These are phyloP conservation scores for Cyclargus thomasi DNA, from an alignment of 1,140 invertebrate genomes.

Conservation along the genomic window DNA sequence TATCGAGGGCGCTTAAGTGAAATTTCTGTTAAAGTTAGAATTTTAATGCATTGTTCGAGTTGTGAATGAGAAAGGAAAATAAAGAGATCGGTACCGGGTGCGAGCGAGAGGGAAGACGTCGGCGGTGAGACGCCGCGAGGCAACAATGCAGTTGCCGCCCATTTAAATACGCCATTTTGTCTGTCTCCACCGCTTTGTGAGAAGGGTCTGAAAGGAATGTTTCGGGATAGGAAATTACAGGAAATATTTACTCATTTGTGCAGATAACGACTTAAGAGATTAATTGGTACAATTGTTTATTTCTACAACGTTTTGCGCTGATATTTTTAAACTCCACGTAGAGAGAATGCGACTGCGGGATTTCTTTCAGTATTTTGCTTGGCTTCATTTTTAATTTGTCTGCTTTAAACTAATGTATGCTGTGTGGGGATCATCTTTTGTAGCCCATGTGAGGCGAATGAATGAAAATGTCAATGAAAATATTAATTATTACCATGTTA, in stretches of 20 bases:
- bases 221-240: conserved; percentile 65
- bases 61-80: conserved; percentile 53
- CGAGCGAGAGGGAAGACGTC: conserved; percentile 46
- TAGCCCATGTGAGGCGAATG: no score
- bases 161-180: conserved; percentile 75
- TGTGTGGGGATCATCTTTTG: no score
- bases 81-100: conserved; percentile 50
- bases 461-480: no score
- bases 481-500: no score
- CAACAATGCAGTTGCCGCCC: conserved; percentile 69
- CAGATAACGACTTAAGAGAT: conserved; percentile 28
- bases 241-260: conserved; percentile 59
- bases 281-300: conserved; percentile 9
- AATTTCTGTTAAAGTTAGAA: conserved; percentile 26
- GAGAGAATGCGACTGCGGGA: neutral
- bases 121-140: conserved; percentile 46
- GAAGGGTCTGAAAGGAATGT: conserved; percentile 50
- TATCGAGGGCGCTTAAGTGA: conserved; percentile 25
- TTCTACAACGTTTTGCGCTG: neutral
- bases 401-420: no score
- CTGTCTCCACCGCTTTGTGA: conserved; percentile 53
- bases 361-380: neutral
- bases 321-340: neutral
- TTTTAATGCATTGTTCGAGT: conserved; percentile 42
- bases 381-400: no score